phyloP scores from a whole-genome alignment of 2,113 vertebrate species.

The Phyllostomus discolor region DNA sequence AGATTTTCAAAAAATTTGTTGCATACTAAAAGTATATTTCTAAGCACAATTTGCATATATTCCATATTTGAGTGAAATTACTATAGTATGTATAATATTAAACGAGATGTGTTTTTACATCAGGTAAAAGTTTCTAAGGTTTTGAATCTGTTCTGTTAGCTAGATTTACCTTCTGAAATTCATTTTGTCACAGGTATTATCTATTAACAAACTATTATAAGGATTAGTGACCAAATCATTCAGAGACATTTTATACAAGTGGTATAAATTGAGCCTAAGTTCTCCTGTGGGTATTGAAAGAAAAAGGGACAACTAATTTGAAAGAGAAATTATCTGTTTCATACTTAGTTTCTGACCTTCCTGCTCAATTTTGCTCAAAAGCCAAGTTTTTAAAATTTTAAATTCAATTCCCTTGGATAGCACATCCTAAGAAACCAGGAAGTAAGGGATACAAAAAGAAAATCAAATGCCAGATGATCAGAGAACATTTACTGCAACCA shows the following conservation, averaged over 20 bases:
- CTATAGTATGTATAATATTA: background rate
- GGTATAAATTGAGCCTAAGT: background rate
- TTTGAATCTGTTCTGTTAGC: background rate
- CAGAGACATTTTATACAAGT: background rate
- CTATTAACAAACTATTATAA: background rate
- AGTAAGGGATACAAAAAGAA: background rate
- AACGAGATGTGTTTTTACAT: background rate
- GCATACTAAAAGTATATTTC: background rate
- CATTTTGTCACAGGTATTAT: background rate
- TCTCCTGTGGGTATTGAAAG: background rate
- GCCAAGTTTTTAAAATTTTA: slow-evolving; percentile 16
- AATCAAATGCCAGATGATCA: background rate
- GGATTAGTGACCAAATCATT: background rate
- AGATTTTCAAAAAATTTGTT: background rate
- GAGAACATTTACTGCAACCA: background rate
- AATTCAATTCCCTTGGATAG: background rate
- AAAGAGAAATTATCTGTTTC: slow-evolving; percentile 10
- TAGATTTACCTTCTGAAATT: background rate
- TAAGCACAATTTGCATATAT: background rate
- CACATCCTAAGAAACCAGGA: background rate
- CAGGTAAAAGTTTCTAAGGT: background rate
- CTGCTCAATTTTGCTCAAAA: background rate
- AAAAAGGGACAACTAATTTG: background rate
- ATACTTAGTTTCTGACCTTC: background rate
- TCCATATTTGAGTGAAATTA: background rate